Base-by-base conservation (phyloP, 2,888 invertebrate species). In the Rhabditophanes sp. region DNA sequence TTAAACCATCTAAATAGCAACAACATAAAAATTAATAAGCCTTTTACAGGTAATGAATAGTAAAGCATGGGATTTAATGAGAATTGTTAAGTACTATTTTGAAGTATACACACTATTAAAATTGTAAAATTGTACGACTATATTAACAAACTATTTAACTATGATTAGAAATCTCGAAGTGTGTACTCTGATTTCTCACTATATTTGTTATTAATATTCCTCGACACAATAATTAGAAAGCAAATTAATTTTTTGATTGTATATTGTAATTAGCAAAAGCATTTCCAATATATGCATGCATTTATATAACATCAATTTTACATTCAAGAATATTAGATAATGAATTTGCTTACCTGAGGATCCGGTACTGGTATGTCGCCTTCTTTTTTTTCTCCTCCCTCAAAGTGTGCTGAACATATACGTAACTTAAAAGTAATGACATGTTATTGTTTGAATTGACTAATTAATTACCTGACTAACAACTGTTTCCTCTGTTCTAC, bases 331-430 rank as follows among this genome's bases (percentile, higher is more conserved):
- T 15, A 15, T 26, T 21, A 26, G 23, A 12, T 33, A 8, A 7
- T 7, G 9, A 12, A 33, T 33, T 14, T 11, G 30, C 4, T 37
- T 33, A 65, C 61, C 42, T 58, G 53, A 2, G 67, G 67, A 51
- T 67, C 67, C 7, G 67, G 59, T 1, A 67, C 68, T 4, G 67
- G 67, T 27, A 67, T 64, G 46, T 67, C 67, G 12, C 67, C 67
- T 42, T 67, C 67, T 30, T 49, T 50, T 47, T 67, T 67, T 44
- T 67, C 68, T 12, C 67, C 67, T n/a, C 66, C 67, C 41, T 56
- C 53, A 39, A 67, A 67, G 42, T 67, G 67, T 12, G 67, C 67
- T 12, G 67, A 67, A 43, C 67, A 67, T 36, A 67, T 67, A 19
- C 67, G 60, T 12, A 67, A 53, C 67, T 67, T 44, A 39, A 63